Percentiles rank a stretch among this genome's conserved stretches.
Conservation (phyloP, 2,888 invertebrate species). For the Ommatoiulus sabulosus region DNA sequence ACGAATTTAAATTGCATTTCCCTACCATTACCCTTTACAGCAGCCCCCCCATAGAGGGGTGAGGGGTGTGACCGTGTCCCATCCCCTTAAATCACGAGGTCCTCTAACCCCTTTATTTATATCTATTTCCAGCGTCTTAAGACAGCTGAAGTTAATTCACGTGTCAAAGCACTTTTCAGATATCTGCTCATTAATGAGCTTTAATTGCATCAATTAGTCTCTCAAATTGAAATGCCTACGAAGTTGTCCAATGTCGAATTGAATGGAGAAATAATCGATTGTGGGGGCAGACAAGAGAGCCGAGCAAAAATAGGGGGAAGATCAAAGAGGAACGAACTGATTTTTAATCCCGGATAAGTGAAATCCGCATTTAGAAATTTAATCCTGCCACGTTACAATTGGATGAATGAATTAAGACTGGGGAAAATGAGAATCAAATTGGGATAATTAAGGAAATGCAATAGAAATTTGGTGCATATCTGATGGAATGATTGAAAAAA, state of each 20-base stretch:
- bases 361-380: too few species aligned
- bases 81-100: neutral
- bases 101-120: neutral
- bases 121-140: conserved; percentile 22
- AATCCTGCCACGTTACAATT: too few species aligned
- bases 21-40: neutral
- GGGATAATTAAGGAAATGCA: too few species aligned
- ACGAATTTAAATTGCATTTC: neutral
- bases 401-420: too few species aligned
- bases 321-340: too few species aligned
- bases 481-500: too few species aligned
- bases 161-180: conserved; percentile 28
- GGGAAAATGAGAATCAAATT: too few species aligned
- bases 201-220: conserved; percentile 28
- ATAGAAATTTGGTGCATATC: too few species aligned
- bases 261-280: conserved; percentile 15
- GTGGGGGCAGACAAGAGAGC: neutral
- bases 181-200: conserved; percentile 26
- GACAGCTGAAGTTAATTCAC: conserved; percentile 4
- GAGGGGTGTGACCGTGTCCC: neutral
- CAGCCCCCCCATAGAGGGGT: neutral
- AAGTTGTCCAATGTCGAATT: neutral
- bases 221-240: neutral
- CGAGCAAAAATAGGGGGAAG: too few species aligned
- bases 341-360: too few species aligned